Evolutionary conservation across 2,797 vertebrate genomes (phyloP), one percentile per base, ranked within the genome.

Genomic region (Chaunax sp.): DNA sequence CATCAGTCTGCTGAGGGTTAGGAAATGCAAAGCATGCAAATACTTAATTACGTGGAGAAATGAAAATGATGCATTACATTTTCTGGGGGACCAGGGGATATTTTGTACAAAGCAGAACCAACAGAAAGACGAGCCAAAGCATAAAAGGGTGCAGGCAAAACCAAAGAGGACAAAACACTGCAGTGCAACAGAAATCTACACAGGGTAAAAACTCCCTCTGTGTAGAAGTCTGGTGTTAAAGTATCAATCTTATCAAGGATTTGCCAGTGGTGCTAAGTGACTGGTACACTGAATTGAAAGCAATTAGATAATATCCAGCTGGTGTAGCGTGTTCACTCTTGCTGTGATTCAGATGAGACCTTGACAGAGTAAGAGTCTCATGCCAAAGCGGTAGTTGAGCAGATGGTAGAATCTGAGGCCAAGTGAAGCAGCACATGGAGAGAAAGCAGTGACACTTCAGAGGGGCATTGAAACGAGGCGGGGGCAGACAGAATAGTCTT

Each of bases 331-430:
- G 30, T 52, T 38, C 41, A 51, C 19, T 63, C 60, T 78, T 2
- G 1, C 69, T 67, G 72, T 55, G 74, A 84, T 65, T 78, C 64
- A 80, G 54, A 86, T 44, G 72, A 86, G 80, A 69, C 65, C 59
- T 59, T 60, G 72, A 71, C 72, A 25, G 62, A 62, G 65, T 30
- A 49, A n/a, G 55, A 49, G 72, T 56, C 30, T 64, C 30, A 26
- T 66, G 85, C 78, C 88, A 85, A 41, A 61, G 44, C 55, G 40
- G 45, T 64, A 68, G 81, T 62, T 75, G 62, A 77, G 68, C 92
- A 93, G 91, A 92, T 93, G 90, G 92, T 82, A 7, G 58, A 73
- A 70, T 83, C 45, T 67, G 67, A 75, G 59, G 81, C 85, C 89
- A 89, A 70, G 67, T 30, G 62, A 64, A 76, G 40, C 64, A 69